These are phyloP conservation scores for Heliconius hortense DNA, from an alignment of 2,888 invertebrate species.

Conservation along the genomic window DNA sequence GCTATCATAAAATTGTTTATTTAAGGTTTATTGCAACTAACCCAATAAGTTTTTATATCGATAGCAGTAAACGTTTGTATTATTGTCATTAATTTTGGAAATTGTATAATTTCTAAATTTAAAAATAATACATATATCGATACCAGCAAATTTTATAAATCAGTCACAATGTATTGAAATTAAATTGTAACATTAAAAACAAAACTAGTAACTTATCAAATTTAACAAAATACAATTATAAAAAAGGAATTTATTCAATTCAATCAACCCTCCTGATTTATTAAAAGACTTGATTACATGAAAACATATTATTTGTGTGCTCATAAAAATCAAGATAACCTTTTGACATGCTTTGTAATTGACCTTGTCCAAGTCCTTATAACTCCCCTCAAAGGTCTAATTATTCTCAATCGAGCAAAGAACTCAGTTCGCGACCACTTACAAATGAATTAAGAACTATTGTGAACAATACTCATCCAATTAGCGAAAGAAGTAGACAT, in stretches of 20 bases:
- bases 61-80: background rate
- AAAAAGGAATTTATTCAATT: background rate
- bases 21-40: slow-evolving; percentile 27
- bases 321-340: slow-evolving; percentile 31
- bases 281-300: slow-evolving; percentile 1
- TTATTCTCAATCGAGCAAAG: slow-evolving; percentile 42
- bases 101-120: background rate
- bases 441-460: slow-evolving; percentile 45
- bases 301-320: slow-evolving; percentile 20
- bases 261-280: background rate
- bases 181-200: background rate
- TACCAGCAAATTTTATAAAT: background rate
- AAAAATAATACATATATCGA: background rate
- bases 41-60: background rate
- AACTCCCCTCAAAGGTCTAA: slow-evolving; percentile 40
- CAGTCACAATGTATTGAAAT: background rate
- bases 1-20: slow-evolving; percentile 25
- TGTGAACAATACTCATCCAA: slow-evolving; percentile 43
- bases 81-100: background rate
- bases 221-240: background rate
- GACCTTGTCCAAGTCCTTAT: slow-evolving; percentile 36
- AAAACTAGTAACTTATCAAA: background rate
- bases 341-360: slow-evolving; percentile 33
- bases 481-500: slow-evolving; percentile 41
- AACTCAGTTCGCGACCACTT: slow-evolving; percentile 42